phyloP scores from a whole-genome alignment of 1,140 invertebrate genomes.

The Olivierus martensii region DNA sequence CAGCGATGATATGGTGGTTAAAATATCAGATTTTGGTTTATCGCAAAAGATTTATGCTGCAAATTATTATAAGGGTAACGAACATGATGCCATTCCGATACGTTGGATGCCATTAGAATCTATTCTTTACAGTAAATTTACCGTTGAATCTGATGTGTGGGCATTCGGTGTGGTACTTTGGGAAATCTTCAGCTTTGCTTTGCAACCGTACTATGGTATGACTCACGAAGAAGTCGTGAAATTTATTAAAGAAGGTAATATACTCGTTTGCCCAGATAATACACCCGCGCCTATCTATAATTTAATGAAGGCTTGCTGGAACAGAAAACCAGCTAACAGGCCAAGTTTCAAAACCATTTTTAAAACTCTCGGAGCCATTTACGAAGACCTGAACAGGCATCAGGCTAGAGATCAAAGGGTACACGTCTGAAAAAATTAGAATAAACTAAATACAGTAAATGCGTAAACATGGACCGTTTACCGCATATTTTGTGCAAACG shows the following conservation, averaged over 20 bases:
- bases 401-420: conserved; percentile 9
- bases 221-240: conserved; percentile 89
- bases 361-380: conserved; percentile 18
- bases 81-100: conserved; percentile 84
- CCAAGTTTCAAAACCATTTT: conserved; percentile 45
- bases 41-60: conserved; percentile 81
- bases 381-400: conserved; percentile 18
- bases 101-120: conserved; percentile 90
- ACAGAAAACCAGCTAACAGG: conserved; percentile 60
- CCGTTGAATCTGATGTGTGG: conserved; percentile 88
- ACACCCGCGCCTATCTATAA: conserved; percentile 75
- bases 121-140: conserved; percentile 87
- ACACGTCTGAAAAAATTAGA: conserved; percentile 2
- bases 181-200: conserved; percentile 87
- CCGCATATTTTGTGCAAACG: too few relatives aligned
- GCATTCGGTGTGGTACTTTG: conserved; percentile 83
- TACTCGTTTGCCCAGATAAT: conserved; percentile 73
- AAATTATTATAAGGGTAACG: conserved; percentile 34
- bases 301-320: conserved; percentile 88
- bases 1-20: conserved; percentile 82
- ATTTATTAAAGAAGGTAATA: conserved; percentile 79
- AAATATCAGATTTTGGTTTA: conserved; percentile 91
- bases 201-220: conserved; percentile 84
- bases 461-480: too few relatives aligned
- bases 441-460: too few relatives aligned